Base-by-base conservation (phyloP, 2,113 vertebrate species). In the Astur gentilis region DNA sequence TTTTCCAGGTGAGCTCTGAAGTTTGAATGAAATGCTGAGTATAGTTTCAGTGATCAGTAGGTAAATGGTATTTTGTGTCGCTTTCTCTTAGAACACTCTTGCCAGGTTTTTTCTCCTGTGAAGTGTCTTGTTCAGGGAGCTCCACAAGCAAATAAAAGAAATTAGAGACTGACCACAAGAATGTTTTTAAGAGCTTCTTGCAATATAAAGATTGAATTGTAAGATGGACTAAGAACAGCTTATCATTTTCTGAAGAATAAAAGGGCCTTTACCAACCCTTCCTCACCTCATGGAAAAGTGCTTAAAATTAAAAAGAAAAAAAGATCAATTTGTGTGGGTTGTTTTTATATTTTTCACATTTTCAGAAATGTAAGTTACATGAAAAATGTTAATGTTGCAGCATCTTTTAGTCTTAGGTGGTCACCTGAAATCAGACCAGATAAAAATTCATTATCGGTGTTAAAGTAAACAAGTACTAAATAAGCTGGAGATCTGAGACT, bases 121-220 rank as follows among this genome's bases (percentile, higher is more conserved):
- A 86, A 83, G 91, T 9, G 83, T 60, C 19, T 84, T 90, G 44
- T 61, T 79, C 64, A 42, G 52, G 57, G 44, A 69, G 25, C 34
- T 75, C 5, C 44, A 57, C 16, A 69, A 75, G 54, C 65, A 91
- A 92, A 15, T 52, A n/a, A 84, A 76, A 52, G 86, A 90, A 93
- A 85, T 89, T 64, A 90, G 85, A 83, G 23, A 69, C 47, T 82
- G 42, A 67, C 55, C 52, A 82, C 47, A 84, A 55, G 44, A 97
- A 87, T 75, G 31, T 75, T 96, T 96, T 83, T 81, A 75, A 83
- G 76, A 94, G 14, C 52, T 88, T 79, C 38, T 89, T 93, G 76
- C 23, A 82, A 7, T 91, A 89, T 42, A 75, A 73, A 70, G 64
- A 45, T 67, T 67, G 23, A 81, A 65, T 72, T 96, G 14, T 78